These are phyloP conservation scores for Acanthochromis polyacanthus DNA, from an alignment of 2,113 vertebrate genomes.

Conservation along the genomic window DNA sequence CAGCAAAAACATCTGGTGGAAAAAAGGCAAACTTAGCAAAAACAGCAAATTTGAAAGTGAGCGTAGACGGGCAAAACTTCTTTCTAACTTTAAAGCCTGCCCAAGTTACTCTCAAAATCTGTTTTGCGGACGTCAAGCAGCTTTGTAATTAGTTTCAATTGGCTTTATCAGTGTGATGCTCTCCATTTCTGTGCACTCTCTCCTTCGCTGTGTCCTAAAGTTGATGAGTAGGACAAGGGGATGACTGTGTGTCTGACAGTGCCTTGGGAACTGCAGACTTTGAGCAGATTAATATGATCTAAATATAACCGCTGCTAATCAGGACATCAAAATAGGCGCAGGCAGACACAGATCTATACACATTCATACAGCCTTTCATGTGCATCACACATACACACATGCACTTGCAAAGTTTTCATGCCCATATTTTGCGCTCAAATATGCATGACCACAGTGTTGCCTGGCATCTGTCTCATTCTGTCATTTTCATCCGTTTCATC, in stretches of 20 bases:
- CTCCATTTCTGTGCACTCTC: background rate
- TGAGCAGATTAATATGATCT: slow-evolving; percentile 62
- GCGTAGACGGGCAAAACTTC: background rate
- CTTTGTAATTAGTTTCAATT: background rate
- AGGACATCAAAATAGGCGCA: slow-evolving; percentile 61
- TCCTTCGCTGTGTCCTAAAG: slow-evolving; percentile 17
- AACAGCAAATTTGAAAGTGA: background rate
- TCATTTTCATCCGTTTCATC: slow-evolving; percentile 48
- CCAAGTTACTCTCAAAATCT: background rate
- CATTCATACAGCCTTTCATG: slow-evolving; percentile 33
- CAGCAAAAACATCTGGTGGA: slow-evolving; percentile 27
- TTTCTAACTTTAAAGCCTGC: background rate
- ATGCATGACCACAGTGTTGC: slow-evolving; percentile 15
- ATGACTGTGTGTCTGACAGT: slow-evolving; percentile 12
- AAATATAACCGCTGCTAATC: slow-evolving; percentile 75
- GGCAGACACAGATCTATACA: slow-evolving; percentile 27
- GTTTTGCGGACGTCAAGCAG: background rate
- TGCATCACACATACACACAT: background rate
- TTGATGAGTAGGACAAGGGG: slow-evolving; percentile 13
- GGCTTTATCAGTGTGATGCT: background rate
- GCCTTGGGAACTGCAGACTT: slow-evolving; percentile 51
- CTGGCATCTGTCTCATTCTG: slow-evolving; percentile 22
- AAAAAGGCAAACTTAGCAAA: slow-evolving; percentile 15
- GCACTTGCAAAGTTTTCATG: slow-evolving; percentile 17
- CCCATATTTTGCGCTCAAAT: slow-evolving; percentile 15